Base-by-base conservation (phyloP, 2,113 vertebrate genomes). In the Agelaius tricolor region DNA sequence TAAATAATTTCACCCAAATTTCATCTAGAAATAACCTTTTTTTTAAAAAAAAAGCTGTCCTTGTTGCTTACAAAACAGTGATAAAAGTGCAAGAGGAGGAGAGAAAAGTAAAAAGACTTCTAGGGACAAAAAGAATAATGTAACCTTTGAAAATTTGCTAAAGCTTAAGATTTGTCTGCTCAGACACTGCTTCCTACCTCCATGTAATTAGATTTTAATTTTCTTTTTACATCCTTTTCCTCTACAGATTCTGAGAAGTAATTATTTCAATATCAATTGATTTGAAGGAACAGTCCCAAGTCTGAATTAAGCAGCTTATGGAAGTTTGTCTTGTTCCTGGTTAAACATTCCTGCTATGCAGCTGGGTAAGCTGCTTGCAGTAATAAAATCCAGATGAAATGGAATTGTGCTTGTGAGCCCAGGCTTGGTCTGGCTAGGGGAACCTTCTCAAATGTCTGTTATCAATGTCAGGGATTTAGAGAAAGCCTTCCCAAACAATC, bases 151-250 rank as follows among this genome's bases (percentile, higher is more conserved):
- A 96, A 96, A 97, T 97, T 92, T 95, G 75, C 87, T 81, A 65
- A 96, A 76, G 96, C 87, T 97, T 97, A 91, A 89, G 90, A 90
- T 78, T 89, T 95, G 85, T 95, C 93, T 96, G 79, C 74, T 95
- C 84, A 96, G 90, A 95, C 72, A 84, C 72, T 92, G 75, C 65
- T 88, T 89, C 92, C 84, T 96, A 83, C 91, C 93, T 90, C 79
- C n/a, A 87, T 97, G 97, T 97, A 97, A 98, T 98, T 98, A 97
- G 90, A 96, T 95, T 96, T 98, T 97, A 95, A 97, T 97, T 97
- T 97, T 97, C 91, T 95, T 97, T 97, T 97, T 90, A 95, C 77
- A 95, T 94, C 71, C 92, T 89, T 85, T 94, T 89, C 91, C 96
- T 97, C 95, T 44, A 87, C 90, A 97, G 90, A 94, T 97, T 95